Conservation (phyloP, 2,888 invertebrate genomes). For the Furcula furcula region DNA sequence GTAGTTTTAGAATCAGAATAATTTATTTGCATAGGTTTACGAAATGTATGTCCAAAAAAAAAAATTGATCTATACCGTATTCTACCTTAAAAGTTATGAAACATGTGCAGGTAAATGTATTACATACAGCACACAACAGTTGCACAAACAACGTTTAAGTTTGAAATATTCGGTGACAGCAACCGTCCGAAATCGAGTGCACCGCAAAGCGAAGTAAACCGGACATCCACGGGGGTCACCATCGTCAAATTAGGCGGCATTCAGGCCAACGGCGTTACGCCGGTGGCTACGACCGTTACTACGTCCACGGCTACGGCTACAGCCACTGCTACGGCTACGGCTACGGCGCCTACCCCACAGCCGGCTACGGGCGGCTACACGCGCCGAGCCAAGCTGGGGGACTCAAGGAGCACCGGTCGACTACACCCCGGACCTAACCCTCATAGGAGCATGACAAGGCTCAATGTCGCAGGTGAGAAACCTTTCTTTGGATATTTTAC, state of each 20-base stretch:
- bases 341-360: slow-evolving; percentile 14
- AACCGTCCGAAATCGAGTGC: slow-evolving; percentile 57
- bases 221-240: slow-evolving; percentile 88
- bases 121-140: too few relatives aligned
- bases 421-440: slow-evolving; percentile 87
- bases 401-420: slow-evolving; percentile 88
- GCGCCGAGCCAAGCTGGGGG: slow-evolving; percentile 85
- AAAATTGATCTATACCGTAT: too few relatives aligned
- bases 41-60: too few relatives aligned
- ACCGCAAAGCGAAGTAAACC: slow-evolving; percentile 83
- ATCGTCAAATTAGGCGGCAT: slow-evolving; percentile 86
- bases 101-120: too few relatives aligned
- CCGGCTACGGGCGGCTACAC: slow-evolving; percentile 69
- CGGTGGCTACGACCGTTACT: slow-evolving; percentile 11
- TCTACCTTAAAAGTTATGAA: too few relatives aligned
- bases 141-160: too few relatives aligned
- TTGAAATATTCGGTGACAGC: slow-evolving; percentile 17
- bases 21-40: too few relatives aligned
- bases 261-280: background rate
- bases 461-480: slow-evolving; percentile 86
- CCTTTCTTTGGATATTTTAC: too few relatives aligned
- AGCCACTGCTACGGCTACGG: slow-evolving; percentile 38
- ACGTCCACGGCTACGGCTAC: slow-evolving; percentile 20
- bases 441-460: slow-evolving; percentile 89
- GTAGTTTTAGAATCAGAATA: too few relatives aligned